Conservation (phyloP, 2,113 vertebrate genomes). For the Corythaeola cristata region DNA sequence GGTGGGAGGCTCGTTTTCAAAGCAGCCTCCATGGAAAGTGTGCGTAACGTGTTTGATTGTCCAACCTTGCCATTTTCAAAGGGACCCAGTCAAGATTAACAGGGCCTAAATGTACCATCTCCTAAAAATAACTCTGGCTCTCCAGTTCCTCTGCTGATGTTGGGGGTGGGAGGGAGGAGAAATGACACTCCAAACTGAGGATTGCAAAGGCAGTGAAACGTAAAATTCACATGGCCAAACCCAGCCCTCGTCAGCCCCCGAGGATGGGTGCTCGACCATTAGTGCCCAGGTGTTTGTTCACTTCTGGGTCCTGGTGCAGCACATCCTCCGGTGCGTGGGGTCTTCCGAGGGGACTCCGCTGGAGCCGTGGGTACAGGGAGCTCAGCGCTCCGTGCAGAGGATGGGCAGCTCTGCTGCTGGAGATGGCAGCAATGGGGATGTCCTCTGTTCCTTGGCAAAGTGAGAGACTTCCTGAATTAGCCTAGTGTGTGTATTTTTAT, state of each 20-base stretch:
- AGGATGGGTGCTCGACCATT: background rate
- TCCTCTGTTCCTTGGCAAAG: background rate
- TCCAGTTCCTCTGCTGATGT: background rate
- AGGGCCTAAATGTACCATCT: background rate
- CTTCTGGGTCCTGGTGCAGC: background rate
- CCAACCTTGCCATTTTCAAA: conserved; percentile 34
- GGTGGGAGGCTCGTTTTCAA: background rate
- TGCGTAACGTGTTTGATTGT: background rate
- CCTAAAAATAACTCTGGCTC: conserved; percentile 42
- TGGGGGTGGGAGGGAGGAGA: background rate
- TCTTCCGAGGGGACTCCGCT: background rate
- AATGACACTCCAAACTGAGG: background rate
- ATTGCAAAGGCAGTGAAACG: background rate
- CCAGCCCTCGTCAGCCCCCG: fast-evolving
- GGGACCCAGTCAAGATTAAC: conserved; percentile 30
- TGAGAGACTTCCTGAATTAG: background rate
- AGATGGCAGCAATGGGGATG: background rate
- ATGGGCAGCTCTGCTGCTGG: background rate
- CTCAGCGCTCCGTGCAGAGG: fast-evolving
- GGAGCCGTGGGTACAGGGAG: background rate
- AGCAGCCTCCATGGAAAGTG: conserved; percentile 31
- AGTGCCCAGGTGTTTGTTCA: background rate
- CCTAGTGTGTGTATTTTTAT: background rate
- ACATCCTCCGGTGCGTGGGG: background rate
- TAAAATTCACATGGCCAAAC: background rate